Evolutionary conservation across 2,888 invertebrate species (phyloP).

Genomic region (Metalampra italica): DNA sequence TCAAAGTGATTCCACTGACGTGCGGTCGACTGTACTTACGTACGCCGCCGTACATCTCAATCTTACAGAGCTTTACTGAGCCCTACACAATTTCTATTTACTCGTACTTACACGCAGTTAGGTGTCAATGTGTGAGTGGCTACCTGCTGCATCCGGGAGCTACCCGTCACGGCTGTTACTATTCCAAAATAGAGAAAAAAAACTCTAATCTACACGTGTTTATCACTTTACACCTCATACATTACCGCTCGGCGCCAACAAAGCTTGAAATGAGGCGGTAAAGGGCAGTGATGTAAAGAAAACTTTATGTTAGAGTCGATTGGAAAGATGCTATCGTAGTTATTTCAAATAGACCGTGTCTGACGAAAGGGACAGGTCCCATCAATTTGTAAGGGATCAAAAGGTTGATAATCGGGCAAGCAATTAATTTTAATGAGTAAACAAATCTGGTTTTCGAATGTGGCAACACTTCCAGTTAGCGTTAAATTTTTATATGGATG

Average conservation of each 20-base stretch:
- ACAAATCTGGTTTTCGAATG: constrained; percentile 33
- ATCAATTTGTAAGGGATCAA: constrained; percentile 43
- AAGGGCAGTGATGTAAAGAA: constrained; percentile 30
- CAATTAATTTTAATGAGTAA: constrained; percentile 54
- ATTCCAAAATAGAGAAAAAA: constrained; percentile 55
- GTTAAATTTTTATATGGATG: constrained; percentile 7
- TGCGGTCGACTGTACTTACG: too few relatives aligned
- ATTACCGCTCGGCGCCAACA: constrained; percentile 35
- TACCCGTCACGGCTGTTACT: constrained; percentile 51
- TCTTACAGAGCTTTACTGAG: constrained; percentile 8
- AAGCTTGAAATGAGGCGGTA: constrained; percentile 23
- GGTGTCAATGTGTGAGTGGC: constrained; percentile 55
- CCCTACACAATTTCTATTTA: constrained; percentile 26
- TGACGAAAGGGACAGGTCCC: constrained; percentile 34
- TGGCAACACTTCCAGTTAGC: constrained; percentile 19
- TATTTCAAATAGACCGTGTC: constrained; percentile 28
- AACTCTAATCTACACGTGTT: constrained; percentile 26
- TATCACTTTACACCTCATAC: constrained; percentile 53
- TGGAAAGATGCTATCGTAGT: constrained; percentile 23
- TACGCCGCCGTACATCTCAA: constrained; percentile 12
- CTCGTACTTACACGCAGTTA: constrained; percentile 33
- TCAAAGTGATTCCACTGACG: too few relatives aligned
- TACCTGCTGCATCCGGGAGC: constrained; percentile 71
- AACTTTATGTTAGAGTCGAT: constrained; percentile 13
- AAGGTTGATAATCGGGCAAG: constrained; percentile 44